These are phyloP conservation scores for Tolmerus cingulatus DNA, from an alignment of 2,888 invertebrate species.

Conservation along the genomic window DNA sequence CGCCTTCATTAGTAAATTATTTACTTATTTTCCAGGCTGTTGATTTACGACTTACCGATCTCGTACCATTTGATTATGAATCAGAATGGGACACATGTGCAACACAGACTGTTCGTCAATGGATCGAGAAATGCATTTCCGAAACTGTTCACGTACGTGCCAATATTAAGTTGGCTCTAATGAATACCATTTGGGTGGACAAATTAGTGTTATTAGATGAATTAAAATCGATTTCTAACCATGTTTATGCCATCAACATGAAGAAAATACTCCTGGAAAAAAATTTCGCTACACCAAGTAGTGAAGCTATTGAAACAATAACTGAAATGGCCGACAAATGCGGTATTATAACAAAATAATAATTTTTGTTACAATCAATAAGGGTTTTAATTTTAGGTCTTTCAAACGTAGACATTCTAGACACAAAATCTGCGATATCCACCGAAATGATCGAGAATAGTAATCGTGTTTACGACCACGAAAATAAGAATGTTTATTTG, in stretches of 20 bases:
- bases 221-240: conserved; percentile 48
- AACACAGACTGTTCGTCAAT: conserved; percentile 59
- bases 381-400: conserved; percentile 20
- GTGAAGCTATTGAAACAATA: conserved; percentile 23
- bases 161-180: conserved; percentile 54
- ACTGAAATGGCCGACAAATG: conserved; percentile 39
- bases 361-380: neutral
- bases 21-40: conserved; percentile 53
- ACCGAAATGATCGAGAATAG: neutral
- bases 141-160: conserved; percentile 56
- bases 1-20: neutral
- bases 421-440: neutral
- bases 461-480: neutral
- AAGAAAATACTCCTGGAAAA: conserved; percentile 45
- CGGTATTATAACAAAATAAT: conserved; percentile 34
- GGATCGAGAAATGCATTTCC: conserved; percentile 57
- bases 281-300: conserved; percentile 27
- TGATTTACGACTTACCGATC: conserved; percentile 66
- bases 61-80: conserved; percentile 68
- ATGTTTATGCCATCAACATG: conserved; percentile 41
- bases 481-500: neutral
- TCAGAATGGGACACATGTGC: conserved; percentile 66
- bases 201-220: conserved; percentile 55
- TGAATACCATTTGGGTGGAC: conserved; percentile 55
- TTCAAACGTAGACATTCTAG: neutral